Conservation (phyloP, 2,888 invertebrate genomes). For the Philereme transversata region DNA sequence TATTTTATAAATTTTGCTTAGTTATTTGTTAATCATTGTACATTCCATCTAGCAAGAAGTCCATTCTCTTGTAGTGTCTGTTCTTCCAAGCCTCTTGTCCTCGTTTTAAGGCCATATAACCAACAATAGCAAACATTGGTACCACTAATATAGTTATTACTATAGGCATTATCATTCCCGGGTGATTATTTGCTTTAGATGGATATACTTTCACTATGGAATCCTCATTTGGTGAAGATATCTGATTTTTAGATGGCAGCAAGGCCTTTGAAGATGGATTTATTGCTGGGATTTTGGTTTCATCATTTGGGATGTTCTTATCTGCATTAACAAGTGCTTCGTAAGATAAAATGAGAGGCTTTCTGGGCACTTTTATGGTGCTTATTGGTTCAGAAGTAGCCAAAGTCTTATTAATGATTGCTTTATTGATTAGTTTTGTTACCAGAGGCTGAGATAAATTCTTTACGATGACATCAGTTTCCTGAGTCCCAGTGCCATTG, state of each 20-base stretch:
- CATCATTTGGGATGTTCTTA: slow-evolving; percentile 38
- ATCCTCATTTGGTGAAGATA: slow-evolving; percentile 47
- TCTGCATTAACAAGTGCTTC: slow-evolving; percentile 55
- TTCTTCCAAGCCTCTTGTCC: slow-evolving; percentile 94
- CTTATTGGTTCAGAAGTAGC: slow-evolving; percentile 29
- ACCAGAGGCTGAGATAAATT: background rate
- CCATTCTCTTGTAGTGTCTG: slow-evolving; percentile 94
- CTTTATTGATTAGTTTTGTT: background rate
- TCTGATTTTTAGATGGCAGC: slow-evolving; percentile 42
- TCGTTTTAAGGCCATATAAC: slow-evolving; percentile 86
- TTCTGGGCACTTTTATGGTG: slow-evolving; percentile 48
- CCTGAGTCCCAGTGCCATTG: background rate
- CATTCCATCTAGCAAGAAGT: slow-evolving; percentile 94
- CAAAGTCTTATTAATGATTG: slow-evolving; percentile 15
- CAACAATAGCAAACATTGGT: slow-evolving; percentile 88
- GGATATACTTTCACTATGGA: slow-evolving; percentile 42
- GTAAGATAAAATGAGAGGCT: slow-evolving; percentile 60
- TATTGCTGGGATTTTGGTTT: slow-evolving; percentile 37
- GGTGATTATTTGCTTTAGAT: slow-evolving; percentile 63
- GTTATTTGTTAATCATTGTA: slow-evolving; percentile 87
- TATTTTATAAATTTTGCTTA: background rate
- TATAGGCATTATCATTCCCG: slow-evolving; percentile 89
- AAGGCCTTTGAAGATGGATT: slow-evolving; percentile 47
- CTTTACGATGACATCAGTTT: background rate
- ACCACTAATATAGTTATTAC: slow-evolving; percentile 89